Percentiles rank a stretch among this genome's conserved stretches.
These are phyloP conservation scores for Anguilla pacifica DNA, from an alignment of 2,797 vertebrate genomes.

Conservation along the genomic window DNA sequence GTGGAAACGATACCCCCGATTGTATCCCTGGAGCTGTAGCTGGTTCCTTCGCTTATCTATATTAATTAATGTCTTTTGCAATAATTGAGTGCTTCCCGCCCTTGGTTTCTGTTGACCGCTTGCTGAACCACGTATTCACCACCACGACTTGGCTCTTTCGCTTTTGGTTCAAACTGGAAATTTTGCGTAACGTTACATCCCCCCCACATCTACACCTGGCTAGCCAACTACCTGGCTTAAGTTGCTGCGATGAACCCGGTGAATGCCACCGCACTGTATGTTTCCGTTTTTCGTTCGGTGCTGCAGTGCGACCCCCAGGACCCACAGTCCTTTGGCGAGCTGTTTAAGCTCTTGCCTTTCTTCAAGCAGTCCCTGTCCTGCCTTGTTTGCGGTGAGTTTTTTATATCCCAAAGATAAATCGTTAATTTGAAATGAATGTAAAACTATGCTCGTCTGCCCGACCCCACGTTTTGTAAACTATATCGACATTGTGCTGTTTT, in stretches of 20 bases:
- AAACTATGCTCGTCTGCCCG: not conserved
- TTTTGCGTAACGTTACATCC: constrained; percentile 46
- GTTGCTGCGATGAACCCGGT: constrained; percentile 91
- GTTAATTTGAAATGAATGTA: not conserved
- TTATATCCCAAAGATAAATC: not conserved
- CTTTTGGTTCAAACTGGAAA: constrained; percentile 32
- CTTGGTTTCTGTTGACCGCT: constrained; percentile 46
- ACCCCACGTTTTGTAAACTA: not conserved
- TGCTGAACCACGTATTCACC: constrained; percentile 43
- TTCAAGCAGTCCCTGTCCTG: constrained; percentile 93
- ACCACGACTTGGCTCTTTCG: constrained; percentile 29
- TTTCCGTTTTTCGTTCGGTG: constrained; percentile 93
- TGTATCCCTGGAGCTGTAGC: constrained; percentile 36
- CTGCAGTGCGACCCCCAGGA: constrained; percentile 92
- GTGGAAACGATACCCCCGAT: constrained; percentile 29
- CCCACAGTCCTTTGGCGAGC: constrained; percentile 84
- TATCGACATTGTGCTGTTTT: not conserved
- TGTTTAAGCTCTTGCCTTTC: constrained; percentile 90
- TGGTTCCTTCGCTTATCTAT: constrained; percentile 19
- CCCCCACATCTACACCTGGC: constrained; percentile 64
- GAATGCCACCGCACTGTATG: constrained; percentile 91
- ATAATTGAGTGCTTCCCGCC: constrained; percentile 54
- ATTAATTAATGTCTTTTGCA: constrained; percentile 58
- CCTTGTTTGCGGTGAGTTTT: constrained; percentile 86
- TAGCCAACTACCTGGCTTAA: constrained; percentile 63